phyloP scores from a whole-genome alignment of 1,140 invertebrate species.

The Drosophila subpulchrella region DNA sequence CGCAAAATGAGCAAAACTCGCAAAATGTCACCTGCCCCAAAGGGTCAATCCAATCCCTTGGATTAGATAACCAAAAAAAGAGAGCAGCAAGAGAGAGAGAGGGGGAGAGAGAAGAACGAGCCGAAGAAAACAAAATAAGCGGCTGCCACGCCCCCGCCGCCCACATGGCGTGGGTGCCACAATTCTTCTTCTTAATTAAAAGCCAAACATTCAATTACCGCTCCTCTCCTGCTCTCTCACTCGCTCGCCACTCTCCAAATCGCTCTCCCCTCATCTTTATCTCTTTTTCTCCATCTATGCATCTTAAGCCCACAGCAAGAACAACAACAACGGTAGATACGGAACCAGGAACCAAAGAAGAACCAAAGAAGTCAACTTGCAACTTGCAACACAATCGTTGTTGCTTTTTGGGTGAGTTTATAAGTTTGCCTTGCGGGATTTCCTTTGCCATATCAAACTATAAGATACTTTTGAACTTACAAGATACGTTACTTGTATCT shows the following conservation, averaged over 20 bases:
- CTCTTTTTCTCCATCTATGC: slow-evolving; percentile 1
- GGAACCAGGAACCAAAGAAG: slow-evolving; percentile 8
- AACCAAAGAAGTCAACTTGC: neutral
- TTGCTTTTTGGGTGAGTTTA: slow-evolving; percentile 18
- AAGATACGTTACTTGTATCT: neutral
- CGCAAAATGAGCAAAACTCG: neutral
- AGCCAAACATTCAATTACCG: slow-evolving; percentile 56
- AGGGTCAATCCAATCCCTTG: neutral
- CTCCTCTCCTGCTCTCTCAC: slow-evolving; percentile 14
- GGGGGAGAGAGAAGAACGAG: neutral
- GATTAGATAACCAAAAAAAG: slow-evolving; percentile 34
- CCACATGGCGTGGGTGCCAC: slow-evolving; percentile 20
- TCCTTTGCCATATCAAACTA: neutral
- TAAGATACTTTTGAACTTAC: neutral
- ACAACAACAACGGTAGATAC: slow-evolving; percentile 10
- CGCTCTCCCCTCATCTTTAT: neutral
- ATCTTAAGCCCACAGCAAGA: slow-evolving; percentile 14
- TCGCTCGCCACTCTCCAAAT: slow-evolving; percentile 5
- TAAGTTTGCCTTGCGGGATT: no score
- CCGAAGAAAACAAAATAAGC: neutral
- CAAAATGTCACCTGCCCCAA: slow-evolving; percentile 26
- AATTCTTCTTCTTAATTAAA: slow-evolving; percentile 42
- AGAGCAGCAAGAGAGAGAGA: neutral
- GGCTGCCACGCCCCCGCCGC: slow-evolving; percentile 3
- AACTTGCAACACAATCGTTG: slow-evolving; percentile 7